Evolutionary conservation across 2,888 invertebrate species (phyloP).

Genomic region (Cephalotes varians): DNA sequence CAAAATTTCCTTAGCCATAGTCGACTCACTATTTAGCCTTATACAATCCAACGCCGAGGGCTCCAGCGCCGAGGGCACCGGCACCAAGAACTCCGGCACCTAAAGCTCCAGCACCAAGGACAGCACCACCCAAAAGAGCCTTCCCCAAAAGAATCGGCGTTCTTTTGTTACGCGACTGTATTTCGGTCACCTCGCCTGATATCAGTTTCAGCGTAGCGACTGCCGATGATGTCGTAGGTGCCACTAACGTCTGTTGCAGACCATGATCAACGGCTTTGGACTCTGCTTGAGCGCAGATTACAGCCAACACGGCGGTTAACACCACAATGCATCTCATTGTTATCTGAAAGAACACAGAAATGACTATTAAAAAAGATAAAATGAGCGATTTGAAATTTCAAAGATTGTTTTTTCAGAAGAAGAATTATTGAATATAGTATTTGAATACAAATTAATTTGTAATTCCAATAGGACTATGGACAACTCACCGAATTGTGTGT

Average conservation of each 20-base stretch:
- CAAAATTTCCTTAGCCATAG: background rate
- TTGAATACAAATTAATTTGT: no score
- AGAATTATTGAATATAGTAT: no score
- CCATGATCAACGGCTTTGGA: background rate
- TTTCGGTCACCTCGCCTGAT: background rate
- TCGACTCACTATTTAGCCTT: constrained; percentile 73
- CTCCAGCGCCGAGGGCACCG: constrained; percentile 67
- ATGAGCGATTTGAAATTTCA: background rate
- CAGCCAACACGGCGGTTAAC: constrained; percentile 13
- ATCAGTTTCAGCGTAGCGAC: no score
- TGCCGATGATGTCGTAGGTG: background rate
- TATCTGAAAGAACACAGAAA: constrained; percentile 6
- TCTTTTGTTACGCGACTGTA: constrained; percentile 70
- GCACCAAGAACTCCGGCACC: constrained; percentile 60
- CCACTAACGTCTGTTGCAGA: background rate
- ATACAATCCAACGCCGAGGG: constrained; percentile 71
- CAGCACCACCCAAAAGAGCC: constrained; percentile 71
- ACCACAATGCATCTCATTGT: background rate
- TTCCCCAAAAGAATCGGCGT: constrained; percentile 62
- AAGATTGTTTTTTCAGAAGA: no score
- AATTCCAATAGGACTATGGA: no score
- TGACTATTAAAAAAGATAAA: background rate
- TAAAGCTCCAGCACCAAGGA: constrained; percentile 68
- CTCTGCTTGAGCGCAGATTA: constrained; percentile 19
- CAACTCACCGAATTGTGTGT: no score